Conservation (phyloP, 2,888 invertebrate genomes). For the Ormyrus pomaceus region DNA sequence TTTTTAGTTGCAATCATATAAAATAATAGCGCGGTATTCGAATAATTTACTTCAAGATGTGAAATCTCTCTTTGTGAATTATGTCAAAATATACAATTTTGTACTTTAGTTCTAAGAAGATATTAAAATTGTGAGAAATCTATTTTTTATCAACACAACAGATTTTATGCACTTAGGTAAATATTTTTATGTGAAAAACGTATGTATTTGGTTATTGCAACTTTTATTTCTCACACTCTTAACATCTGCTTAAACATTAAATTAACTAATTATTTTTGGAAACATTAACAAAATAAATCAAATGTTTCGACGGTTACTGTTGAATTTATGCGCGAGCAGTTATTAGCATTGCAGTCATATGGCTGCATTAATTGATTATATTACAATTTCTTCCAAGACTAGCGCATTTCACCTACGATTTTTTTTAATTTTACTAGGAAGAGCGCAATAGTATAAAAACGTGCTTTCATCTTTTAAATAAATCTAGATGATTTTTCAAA, state of each 20-base stretch:
- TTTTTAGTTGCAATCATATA: neutral
- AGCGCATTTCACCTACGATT: constrained; percentile 23
- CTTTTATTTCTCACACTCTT: too few species aligned
- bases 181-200: too few species aligned
- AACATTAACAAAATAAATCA: too few species aligned
- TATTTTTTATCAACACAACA: too few species aligned
- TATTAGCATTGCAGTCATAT: too few species aligned
- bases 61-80: neutral
- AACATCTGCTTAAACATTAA: too few species aligned
- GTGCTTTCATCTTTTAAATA: constrained; percentile 20
- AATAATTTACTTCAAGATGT: too few species aligned
- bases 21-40: neutral
- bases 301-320: too few species aligned
- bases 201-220: too few species aligned
- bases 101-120: constrained; percentile 19
- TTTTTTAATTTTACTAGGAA: constrained; percentile 26
- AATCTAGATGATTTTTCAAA: constrained; percentile 23
- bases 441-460: constrained; percentile 32
- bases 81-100: constrained; percentile 20
- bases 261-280: too few species aligned
- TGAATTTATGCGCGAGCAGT: too few species aligned
- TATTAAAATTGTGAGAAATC: neutral
- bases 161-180: too few species aligned
- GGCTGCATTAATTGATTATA: constrained; percentile 10
- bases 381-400: constrained; percentile 42